These are phyloP conservation scores for Zoanthus gigantus DNA, from an alignment of 92 coral and sea anemone genomes.

Conservation along the genomic window DNA sequence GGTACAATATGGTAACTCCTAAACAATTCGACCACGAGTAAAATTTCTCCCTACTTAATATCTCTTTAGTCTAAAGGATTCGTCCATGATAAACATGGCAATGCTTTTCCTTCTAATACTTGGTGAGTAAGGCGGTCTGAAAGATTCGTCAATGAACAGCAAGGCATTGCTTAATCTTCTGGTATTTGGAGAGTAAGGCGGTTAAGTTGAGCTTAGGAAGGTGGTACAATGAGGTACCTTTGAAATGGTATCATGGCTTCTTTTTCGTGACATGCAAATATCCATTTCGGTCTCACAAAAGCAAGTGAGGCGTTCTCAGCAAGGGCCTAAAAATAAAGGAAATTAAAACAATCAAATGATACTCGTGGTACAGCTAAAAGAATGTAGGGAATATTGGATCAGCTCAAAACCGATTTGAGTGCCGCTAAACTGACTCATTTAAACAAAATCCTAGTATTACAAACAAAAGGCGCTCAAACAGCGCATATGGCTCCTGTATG, in stretches of 20 bases:
- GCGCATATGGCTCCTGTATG: too few relatives aligned
- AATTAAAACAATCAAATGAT: background rate
- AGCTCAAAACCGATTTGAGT: background rate
- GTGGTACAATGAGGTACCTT: slow-evolving; percentile 92
- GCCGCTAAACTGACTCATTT: too few relatives aligned
- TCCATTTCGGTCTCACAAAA: slow-evolving; percentile 98
- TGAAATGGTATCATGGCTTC: slow-evolving; percentile 94
- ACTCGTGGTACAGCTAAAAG: too few relatives aligned
- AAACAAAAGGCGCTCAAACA: too few relatives aligned
- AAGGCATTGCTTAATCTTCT: background rate
- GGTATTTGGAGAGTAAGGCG: background rate
- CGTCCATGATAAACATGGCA: too few relatives aligned
- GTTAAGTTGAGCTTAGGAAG: background rate
- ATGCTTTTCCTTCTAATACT: too few relatives aligned
- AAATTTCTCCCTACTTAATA: background rate
- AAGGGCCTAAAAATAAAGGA: slow-evolving; percentile 78
- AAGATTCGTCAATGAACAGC: background rate
- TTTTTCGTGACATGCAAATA: slow-evolving; percentile 92
- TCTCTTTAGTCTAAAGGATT: too few relatives aligned
- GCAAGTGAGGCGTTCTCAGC: slow-evolving; percentile 96
- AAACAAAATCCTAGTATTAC: too few relatives aligned
- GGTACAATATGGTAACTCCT: too few relatives aligned
- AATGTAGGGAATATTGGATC: background rate
- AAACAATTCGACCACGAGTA: background rate
- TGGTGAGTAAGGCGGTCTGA: background rate